These are phyloP conservation scores for Drosophila aldrichi DNA, from an alignment of 2,888 invertebrate species.

Conservation along the genomic window DNA sequence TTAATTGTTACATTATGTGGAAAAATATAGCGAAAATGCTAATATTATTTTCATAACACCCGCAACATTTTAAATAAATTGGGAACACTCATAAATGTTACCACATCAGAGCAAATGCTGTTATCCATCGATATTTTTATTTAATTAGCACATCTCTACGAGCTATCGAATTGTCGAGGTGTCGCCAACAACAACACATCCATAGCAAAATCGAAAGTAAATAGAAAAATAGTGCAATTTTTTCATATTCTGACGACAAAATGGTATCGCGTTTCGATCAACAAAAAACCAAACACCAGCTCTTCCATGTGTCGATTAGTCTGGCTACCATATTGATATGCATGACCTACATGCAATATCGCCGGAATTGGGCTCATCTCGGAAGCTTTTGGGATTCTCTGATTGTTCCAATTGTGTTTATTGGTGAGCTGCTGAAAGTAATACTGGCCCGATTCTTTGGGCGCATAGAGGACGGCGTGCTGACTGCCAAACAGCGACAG, in stretches of 20 bases:
- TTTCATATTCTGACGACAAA: conserved; percentile 34
- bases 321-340: conserved; percentile 83
- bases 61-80: neutral
- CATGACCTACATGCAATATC: conserved; percentile 84
- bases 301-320: conserved; percentile 84
- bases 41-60: too few relatives aligned
- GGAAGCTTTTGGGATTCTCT: conserved; percentile 84
- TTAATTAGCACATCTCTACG: conserved; percentile 16
- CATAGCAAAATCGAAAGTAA: conserved; percentile 43
- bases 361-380: conserved; percentile 82
- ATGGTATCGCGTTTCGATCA: conserved; percentile 84
- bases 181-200: conserved; percentile 31
- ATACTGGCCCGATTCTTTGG: conserved; percentile 81
- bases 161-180: conserved; percentile 20
- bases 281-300: conserved; percentile 84
- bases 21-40: neutral
- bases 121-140: conserved; percentile 28
- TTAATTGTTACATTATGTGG: neutral
- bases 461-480: conserved; percentile 70
- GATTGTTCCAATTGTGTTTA: conserved; percentile 83
- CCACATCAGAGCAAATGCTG: neutral
- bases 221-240: conserved; percentile 35
- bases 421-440: conserved; percentile 83
- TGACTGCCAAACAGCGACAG: conserved; percentile 81
- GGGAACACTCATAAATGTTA: fast-evolving